Evolutionary conservation across 1,140 invertebrate genomes (phyloP).

Genomic region (Apis dorsata): DNA sequence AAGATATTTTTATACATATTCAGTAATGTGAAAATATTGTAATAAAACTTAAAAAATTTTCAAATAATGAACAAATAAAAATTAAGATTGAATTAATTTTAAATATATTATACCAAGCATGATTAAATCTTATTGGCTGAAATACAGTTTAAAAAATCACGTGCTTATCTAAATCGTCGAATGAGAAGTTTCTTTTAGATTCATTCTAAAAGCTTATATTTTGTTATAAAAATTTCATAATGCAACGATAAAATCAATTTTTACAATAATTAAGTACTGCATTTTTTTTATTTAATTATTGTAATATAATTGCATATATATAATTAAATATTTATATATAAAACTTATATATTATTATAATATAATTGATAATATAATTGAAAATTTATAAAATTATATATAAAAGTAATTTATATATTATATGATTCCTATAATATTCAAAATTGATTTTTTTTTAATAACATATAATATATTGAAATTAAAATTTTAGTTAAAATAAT

Average conservation of each 20-base stretch:
- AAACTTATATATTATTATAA: neutral
- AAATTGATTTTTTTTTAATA: neutral
- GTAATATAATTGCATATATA: too few relatives aligned
- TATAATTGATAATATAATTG: too few relatives aligned
- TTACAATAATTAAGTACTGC: neutral
- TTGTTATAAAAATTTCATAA: neutral
- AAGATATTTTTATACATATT: neutral
- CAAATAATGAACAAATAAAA: too few relatives aligned
- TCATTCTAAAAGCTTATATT: neutral
- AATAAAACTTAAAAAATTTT: neutral
- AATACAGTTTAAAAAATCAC: neutral
- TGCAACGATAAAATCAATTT: neutral
- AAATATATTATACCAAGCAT: neutral
- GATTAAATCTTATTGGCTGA: constrained; percentile 7
- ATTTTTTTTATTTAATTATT: neutral
- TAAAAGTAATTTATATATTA: neutral
- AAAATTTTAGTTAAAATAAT: neutral
- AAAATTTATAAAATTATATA: neutral
- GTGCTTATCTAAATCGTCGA: neutral
- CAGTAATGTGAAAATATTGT: accelerated
- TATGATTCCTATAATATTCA: neutral
- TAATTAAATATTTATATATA: neutral
- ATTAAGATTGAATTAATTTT: neutral
- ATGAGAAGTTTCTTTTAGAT: neutral
- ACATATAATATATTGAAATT: neutral